These are phyloP conservation scores for Mus spretus DNA, from an alignment of 2,797 vertebrate genomes.

Conservation along the genomic window DNA sequence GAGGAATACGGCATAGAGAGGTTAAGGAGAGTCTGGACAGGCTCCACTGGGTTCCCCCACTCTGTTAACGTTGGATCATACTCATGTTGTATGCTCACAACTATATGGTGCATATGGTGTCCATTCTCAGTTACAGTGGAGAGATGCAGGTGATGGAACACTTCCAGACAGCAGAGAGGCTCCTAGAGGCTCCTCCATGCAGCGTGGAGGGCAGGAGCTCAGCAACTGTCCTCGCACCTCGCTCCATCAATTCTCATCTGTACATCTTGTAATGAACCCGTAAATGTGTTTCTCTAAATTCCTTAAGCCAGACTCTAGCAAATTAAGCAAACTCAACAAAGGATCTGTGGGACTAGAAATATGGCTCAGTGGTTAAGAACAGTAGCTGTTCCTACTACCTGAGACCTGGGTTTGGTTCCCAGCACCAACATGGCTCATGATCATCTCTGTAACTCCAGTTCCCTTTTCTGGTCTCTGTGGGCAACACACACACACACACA, in stretches of 20 bases:
- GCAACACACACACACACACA: background rate
- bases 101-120: background rate
- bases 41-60: background rate
- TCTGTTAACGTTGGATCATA: background rate
- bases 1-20: background rate
- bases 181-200: background rate
- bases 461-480: background rate
- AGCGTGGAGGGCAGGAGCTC: rapidly evolving
- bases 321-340: background rate
- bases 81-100: no score
- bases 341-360: background rate
- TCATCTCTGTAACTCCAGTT: background rate
- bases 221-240: background rate
- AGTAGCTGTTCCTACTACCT: background rate
- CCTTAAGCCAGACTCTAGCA: background rate
- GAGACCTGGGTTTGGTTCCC: background rate
- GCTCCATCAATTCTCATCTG: background rate
- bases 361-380: background rate
- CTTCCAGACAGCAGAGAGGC: background rate
- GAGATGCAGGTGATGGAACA: background rate
- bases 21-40: background rate
- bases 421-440: background rate
- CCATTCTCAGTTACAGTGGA: background rate
- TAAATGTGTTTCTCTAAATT: background rate
- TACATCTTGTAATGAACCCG: background rate